Evolutionary conservation across 2,113 vertebrate genomes (phyloP).

Genomic region (Physeter macrocephalus): DNA sequence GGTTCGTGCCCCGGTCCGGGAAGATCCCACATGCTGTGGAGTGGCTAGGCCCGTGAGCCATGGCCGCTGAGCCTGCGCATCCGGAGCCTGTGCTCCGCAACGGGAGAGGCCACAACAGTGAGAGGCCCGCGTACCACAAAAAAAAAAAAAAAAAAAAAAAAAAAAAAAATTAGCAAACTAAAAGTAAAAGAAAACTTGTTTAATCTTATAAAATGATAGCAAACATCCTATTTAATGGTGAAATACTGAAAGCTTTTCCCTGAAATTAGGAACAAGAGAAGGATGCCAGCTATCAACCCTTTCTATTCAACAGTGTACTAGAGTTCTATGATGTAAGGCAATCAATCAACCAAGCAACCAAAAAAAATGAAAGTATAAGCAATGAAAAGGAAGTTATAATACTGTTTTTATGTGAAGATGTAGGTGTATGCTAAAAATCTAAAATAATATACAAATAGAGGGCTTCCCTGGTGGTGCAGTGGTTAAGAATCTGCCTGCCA

Average conservation of each 20-base stretch:
- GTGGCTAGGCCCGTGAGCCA: too few species aligned
- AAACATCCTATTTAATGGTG: background rate
- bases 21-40: too few species aligned
- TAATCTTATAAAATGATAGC: background rate
- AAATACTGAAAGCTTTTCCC: background rate
- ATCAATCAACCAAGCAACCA: background rate
- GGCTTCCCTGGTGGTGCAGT: too few species aligned
- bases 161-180: background rate
- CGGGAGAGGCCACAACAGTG: too few species aligned
- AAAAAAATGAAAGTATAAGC: background rate
- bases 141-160: too few species aligned
- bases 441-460: background rate
- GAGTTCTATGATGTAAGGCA: background rate
- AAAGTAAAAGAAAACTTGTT: background rate
- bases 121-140: too few species aligned
- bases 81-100: too few species aligned
- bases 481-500: too few species aligned
- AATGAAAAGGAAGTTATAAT: background rate
- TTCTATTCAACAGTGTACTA: background rate
- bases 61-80: too few species aligned
- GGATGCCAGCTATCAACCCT: background rate
- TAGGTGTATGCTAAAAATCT: background rate
- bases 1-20: too few species aligned
- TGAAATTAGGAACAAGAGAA: background rate
- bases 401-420: background rate